These are phyloP conservation scores for Cuniculus paca DNA, from an alignment of 2,797 vertebrate species.

Conservation along the genomic window DNA sequence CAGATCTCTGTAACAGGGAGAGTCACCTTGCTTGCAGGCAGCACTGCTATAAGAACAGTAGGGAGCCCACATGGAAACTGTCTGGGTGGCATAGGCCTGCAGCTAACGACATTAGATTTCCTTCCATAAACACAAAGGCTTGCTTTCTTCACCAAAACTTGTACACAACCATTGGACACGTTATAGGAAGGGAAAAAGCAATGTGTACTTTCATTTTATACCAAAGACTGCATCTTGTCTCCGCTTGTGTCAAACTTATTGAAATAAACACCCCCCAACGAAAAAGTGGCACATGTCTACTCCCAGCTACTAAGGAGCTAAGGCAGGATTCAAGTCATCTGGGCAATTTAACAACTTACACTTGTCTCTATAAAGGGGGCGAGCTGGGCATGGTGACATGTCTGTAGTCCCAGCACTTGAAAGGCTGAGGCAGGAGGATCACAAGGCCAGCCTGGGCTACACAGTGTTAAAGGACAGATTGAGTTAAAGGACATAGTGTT, in stretches of 20 bases:
- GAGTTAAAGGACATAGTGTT: too few species aligned
- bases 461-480: background rate
- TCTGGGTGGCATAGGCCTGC: background rate
- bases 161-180: background rate
- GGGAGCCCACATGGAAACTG: background rate
- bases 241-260: background rate
- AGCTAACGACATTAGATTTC: background rate
- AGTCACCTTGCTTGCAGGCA: background rate
- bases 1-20: background rate
- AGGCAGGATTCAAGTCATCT: background rate
- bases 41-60: background rate
- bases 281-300: background rate
- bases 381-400: too few species aligned
- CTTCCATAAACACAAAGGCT: background rate
- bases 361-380: background rate
- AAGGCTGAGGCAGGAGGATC: background rate
- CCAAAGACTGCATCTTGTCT: background rate
- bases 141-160: background rate
- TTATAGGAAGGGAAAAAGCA: background rate
- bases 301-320: background rate
- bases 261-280: background rate
- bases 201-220: background rate
- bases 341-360: background rate
- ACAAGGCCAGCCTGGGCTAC: background rate
- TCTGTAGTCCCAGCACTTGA: background rate